phyloP scores from a whole-genome alignment of 2,888 invertebrate species.

The Hoplodrina blanda region DNA sequence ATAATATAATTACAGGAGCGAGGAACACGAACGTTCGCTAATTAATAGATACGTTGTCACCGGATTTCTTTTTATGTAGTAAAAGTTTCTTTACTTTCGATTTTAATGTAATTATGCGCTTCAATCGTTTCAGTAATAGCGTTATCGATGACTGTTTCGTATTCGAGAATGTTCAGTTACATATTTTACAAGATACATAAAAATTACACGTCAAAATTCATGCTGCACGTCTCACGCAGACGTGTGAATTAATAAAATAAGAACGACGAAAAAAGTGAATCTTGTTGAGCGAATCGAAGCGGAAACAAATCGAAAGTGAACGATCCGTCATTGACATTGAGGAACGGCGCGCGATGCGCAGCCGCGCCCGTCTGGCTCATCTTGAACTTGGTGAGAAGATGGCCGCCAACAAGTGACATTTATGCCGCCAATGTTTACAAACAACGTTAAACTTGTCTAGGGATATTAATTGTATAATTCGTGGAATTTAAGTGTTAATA shows the following conservation, averaged over 20 bases:
- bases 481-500: constrained; percentile 18
- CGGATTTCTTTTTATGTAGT: constrained; percentile 37
- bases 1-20: constrained; percentile 52
- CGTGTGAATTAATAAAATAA: constrained; percentile 10
- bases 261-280: constrained; percentile 34
- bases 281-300: constrained; percentile 60
- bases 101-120: constrained; percentile 41
- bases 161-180: constrained; percentile 14
- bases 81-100: constrained; percentile 52
- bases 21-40: constrained; percentile 39
- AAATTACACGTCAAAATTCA: constrained; percentile 5
- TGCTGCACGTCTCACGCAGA: constrained; percentile 7
- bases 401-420: constrained; percentile 75
- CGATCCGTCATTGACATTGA: constrained; percentile 84
- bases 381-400: constrained; percentile 84
- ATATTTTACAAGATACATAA: constrained; percentile 10
- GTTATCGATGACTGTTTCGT: constrained; percentile 43
- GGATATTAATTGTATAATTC: constrained; percentile 13
- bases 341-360: constrained; percentile 70
- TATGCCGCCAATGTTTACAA: constrained; percentile 65
- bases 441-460: constrained; percentile 40
- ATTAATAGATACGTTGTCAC: constrained; percentile 43
- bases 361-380: constrained; percentile 74
- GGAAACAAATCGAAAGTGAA: constrained; percentile 79
- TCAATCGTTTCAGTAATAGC: constrained; percentile 42